Evolutionary conservation across 2,797 vertebrate genomes (phyloP).

Genomic region (Enteromius anoplus): DNA sequence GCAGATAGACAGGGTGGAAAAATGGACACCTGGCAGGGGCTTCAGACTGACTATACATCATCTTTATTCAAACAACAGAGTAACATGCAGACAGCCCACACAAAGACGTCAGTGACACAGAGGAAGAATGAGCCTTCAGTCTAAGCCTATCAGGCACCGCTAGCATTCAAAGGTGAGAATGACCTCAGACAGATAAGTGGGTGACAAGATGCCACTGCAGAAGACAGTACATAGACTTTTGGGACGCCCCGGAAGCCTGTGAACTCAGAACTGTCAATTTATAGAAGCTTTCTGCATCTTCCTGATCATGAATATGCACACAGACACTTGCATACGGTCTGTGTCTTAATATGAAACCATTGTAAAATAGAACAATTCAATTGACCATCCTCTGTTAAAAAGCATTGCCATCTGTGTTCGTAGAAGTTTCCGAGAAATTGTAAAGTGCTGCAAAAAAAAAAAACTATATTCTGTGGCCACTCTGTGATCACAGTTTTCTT

Average conservation of each 20-base stretch:
- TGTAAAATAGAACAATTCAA: constrained; percentile 32
- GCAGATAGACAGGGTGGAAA: constrained; percentile 59
- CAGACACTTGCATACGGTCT: not conserved
- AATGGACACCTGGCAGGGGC: constrained; percentile 55
- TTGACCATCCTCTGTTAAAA: constrained; percentile 11
- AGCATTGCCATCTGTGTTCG: not conserved
- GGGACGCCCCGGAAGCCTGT: not conserved
- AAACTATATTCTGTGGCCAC: not conserved
- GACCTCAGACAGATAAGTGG: constrained; percentile 68
- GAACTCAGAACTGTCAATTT: not conserved
- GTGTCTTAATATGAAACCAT: not conserved
- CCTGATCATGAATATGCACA: constrained; percentile 1
- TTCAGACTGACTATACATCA: constrained; percentile 55
- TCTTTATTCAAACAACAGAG: constrained; percentile 55
- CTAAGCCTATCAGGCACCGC: constrained; percentile 68
- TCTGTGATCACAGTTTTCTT: not conserved
- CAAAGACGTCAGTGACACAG: constrained; percentile 61
- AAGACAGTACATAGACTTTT: constrained; percentile 1
- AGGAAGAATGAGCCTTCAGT: constrained; percentile 72
- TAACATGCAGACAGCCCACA: constrained; percentile 39
- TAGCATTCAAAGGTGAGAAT: constrained; percentile 70
- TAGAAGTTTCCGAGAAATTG: constrained; percentile 35
- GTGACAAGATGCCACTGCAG: constrained; percentile 55
- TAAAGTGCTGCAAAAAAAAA: constrained; percentile 35
- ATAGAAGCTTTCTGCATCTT: not conserved